phyloP scores from a whole-genome alignment of 2,888 invertebrate species.

The Chironomus tentans region DNA sequence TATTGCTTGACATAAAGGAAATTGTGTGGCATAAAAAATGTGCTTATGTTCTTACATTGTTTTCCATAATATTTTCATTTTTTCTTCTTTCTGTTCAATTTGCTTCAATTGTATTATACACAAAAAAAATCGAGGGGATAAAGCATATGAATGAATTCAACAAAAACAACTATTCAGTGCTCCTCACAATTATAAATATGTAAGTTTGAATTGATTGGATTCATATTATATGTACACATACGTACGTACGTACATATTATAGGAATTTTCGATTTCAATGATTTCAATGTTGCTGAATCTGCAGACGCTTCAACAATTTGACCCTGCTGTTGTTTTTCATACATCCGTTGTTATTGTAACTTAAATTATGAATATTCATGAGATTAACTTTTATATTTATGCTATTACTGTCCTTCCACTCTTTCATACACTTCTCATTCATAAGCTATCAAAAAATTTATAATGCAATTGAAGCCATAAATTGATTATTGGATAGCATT shows the following conservation, averaged over 20 bases:
- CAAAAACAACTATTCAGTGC: too few species aligned
- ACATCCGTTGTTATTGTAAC: background rate
- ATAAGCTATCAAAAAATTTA: background rate
- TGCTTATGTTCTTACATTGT: background rate
- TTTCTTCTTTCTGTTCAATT: too few species aligned
- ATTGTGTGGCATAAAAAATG: too few species aligned
- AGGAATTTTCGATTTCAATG: background rate
- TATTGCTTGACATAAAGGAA: too few species aligned
- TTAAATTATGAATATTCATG: conserved; percentile 26
- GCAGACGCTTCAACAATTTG: background rate
- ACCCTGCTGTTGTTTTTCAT: background rate
- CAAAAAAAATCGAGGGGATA: too few species aligned
- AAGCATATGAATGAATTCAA: too few species aligned
- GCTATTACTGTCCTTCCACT: background rate
- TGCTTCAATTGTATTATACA: too few species aligned
- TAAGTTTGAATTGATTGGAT: background rate
- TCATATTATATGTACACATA: background rate
- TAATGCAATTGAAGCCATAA: too few species aligned
- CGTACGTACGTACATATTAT: background rate
- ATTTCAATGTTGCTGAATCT: background rate
- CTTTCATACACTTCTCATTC: background rate
- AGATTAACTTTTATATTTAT: conserved; percentile 19
- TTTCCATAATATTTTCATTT: background rate
- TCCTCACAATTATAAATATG: too few species aligned
- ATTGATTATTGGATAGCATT: too few species aligned